Conservation (phyloP, 1,140 invertebrate species). For the Homalodisca vitripennis region DNA sequence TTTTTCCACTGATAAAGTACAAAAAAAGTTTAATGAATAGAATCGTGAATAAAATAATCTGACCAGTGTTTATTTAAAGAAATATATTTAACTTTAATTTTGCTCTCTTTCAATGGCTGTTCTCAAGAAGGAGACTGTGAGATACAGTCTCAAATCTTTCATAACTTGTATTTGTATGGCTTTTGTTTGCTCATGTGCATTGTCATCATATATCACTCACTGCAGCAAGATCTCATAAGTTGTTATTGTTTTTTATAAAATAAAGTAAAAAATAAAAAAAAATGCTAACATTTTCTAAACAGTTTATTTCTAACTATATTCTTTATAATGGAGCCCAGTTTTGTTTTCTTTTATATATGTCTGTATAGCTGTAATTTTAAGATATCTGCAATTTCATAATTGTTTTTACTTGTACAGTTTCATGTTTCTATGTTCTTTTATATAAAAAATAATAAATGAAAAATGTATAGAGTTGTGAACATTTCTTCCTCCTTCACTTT, state of each 20-base stretch:
- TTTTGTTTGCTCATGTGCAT: background rate
- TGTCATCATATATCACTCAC: background rate
- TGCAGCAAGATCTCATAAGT: conserved; percentile 21
- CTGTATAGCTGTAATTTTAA: conserved; percentile 21
- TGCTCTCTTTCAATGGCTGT: too few relatives aligned
- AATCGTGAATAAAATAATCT: too few relatives aligned
- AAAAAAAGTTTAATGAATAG: too few relatives aligned
- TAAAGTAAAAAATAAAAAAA: conserved; percentile 3
- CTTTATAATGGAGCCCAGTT: conserved; percentile 8
- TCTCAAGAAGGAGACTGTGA: too few relatives aligned
- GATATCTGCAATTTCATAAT: conserved; percentile 25
- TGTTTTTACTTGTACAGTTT: conserved; percentile 26
- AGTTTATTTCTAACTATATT: conserved; percentile 4
- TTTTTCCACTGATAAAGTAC: too few relatives aligned
- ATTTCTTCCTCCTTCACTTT: too few relatives aligned
- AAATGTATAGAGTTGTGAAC: background rate
- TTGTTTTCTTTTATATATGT: conserved; percentile 21
- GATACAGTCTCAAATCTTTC: too few relatives aligned
- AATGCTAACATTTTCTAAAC: conserved; percentile 7
- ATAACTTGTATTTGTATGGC: background rate
- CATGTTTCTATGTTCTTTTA: conserved; percentile 26
- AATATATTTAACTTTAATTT: too few relatives aligned
- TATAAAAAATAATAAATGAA: conserved; percentile 23
- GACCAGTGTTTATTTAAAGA: too few relatives aligned
- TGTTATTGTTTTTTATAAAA: conserved; percentile 20